A percentile compares a stretch with the other conserved stretches of the same genome.
phyloP scores from a whole-genome alignment of 1,140 invertebrate genomes.

The Diabrotica undecimpunctata region DNA sequence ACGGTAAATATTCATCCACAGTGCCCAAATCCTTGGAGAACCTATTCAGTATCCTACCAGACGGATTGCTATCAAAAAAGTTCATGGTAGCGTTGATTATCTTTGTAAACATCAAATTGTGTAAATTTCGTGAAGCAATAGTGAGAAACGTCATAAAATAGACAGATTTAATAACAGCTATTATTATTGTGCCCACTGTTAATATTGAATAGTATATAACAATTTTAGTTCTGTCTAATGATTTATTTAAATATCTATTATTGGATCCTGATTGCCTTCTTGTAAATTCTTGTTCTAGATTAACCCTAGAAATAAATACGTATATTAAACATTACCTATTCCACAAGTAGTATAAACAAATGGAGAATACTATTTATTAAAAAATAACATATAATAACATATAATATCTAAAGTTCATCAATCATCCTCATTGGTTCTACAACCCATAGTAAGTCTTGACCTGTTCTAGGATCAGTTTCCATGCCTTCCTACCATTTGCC shows the following conservation, averaged over 20 bases:
- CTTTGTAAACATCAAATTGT: slow-evolving; percentile 62
- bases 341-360: too few species aligned
- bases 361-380: too few species aligned
- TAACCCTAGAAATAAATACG: slow-evolving; percentile 36
- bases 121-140: slow-evolving; percentile 49
- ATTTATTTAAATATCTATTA: slow-evolving; percentile 17
- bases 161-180: slow-evolving; percentile 49
- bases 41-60: slow-evolving; percentile 53
- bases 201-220: slow-evolving; percentile 54
- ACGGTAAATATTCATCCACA: slow-evolving; percentile 43
- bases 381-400: too few species aligned
- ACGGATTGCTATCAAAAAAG: slow-evolving; percentile 59
- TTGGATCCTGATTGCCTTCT: slow-evolving; percentile 17
- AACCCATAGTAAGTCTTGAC: too few species aligned
- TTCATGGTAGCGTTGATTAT: slow-evolving; percentile 56
- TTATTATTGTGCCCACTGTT: slow-evolving; percentile 57
- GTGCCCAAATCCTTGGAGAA: slow-evolving; percentile 55
- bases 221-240: slow-evolving; percentile 32
- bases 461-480: too few species aligned
- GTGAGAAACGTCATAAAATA: slow-evolving; percentile 39
- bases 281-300: slow-evolving; percentile 40
- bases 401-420: too few species aligned
- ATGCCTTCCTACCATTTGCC: too few species aligned
- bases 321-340: not conserved
- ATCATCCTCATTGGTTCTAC: too few species aligned